Conservation (phyloP, 2,797 vertebrate species). For the Thamnophis elegans region DNA sequence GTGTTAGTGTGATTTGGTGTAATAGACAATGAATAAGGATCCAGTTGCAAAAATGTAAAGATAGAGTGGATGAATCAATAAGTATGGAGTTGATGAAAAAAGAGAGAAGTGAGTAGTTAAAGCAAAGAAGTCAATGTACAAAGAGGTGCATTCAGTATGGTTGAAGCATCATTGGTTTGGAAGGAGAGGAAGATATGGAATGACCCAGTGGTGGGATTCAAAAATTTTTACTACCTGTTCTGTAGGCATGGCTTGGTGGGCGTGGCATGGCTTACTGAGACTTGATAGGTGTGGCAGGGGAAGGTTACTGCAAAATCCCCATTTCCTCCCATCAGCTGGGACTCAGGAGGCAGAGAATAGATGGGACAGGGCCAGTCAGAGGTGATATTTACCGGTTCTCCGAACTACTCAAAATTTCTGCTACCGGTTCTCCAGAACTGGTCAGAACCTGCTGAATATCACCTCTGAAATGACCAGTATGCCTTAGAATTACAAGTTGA, state of each 20-base stretch:
- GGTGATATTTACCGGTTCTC: too few species aligned
- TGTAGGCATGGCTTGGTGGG: too few species aligned
- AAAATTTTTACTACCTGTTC: too few species aligned
- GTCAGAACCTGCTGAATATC: too few species aligned
- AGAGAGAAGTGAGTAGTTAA: not conserved
- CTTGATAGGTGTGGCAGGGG: too few species aligned
- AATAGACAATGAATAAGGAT: not conserved
- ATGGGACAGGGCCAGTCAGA: too few species aligned
- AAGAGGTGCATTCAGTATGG: not conserved
- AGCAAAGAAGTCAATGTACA: not conserved
- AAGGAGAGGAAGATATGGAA: not conserved
- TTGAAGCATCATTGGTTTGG: not conserved
- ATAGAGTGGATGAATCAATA: not conserved
- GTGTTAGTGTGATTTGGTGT: not conserved
- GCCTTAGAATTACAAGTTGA: not conserved
- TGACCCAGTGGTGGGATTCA: not conserved
- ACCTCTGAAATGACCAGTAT: not conserved
- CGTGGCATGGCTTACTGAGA: too few species aligned
- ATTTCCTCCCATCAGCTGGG: too few species aligned
- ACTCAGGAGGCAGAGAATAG: too few species aligned
- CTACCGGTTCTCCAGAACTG: too few species aligned
- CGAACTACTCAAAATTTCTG: too few species aligned
- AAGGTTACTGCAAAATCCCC: too few species aligned
- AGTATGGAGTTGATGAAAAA: not conserved
- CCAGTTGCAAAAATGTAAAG: not conserved